Percentiles rank a stretch among this genome's conserved stretches.
These are phyloP conservation scores for Bos javanicus DNA, from an alignment of 2,113 vertebrate genomes.

Conservation along the genomic window DNA sequence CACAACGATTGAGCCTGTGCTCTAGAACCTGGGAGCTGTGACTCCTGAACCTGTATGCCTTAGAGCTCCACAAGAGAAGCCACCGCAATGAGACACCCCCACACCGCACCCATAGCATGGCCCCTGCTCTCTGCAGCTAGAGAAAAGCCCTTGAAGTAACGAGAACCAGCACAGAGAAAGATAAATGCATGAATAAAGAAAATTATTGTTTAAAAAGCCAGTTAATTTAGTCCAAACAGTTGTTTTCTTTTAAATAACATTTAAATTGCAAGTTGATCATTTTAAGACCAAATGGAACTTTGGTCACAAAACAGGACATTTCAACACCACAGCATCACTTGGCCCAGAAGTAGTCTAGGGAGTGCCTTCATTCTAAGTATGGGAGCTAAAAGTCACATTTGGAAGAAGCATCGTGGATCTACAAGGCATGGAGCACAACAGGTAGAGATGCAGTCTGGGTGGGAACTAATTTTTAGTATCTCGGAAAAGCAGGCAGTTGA, in stretches of 20 bases:
- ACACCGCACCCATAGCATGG: fast-evolving
- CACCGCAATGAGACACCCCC: neutral
- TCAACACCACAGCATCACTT: neutral
- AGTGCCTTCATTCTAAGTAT: neutral
- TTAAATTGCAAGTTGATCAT: neutral
- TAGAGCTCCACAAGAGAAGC: neutral
- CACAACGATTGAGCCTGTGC: neutral
- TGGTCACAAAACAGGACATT: neutral
- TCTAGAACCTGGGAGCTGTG: neutral
- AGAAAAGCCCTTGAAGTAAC: neutral
- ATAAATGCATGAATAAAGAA: neutral
- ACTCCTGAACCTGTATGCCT: neutral
- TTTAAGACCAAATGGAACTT: conserved; percentile 15
- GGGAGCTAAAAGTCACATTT: neutral
- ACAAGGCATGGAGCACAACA: neutral
- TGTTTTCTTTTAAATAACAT: neutral
- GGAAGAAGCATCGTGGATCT: neutral
- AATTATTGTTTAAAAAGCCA: neutral
- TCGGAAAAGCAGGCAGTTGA: neutral
- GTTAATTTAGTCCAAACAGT: neutral
- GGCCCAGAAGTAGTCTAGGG: neutral
- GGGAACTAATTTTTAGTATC: neutral
- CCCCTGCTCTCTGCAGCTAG: neutral
- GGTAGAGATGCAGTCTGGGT: neutral
- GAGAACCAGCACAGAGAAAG: neutral